Conservation (phyloP, 1,140 invertebrate species). For the Pseudobourletiella spinata region DNA sequence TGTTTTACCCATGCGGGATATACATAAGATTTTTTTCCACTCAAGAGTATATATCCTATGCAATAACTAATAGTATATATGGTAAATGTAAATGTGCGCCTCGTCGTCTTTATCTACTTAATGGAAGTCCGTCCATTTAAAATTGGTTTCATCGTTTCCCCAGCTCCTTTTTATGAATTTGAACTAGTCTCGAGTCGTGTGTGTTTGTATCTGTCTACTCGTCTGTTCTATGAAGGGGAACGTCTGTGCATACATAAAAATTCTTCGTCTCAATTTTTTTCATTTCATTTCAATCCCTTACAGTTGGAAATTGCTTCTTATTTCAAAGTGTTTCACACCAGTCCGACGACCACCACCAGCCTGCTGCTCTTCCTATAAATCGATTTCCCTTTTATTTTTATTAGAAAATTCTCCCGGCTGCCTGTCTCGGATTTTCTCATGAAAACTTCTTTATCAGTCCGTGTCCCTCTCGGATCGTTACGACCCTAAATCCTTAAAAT, state of each 20-base stretch:
- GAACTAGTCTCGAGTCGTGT: too few relatives aligned
- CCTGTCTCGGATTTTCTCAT: slow-evolving; percentile 8
- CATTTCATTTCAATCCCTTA: background rate
- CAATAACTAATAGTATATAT: background rate
- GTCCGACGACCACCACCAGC: too few relatives aligned
- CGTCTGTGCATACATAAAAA: too few relatives aligned
- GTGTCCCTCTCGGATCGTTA: too few relatives aligned
- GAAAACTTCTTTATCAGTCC: background rate
- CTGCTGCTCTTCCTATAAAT: background rate
- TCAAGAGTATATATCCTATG: too few relatives aligned
- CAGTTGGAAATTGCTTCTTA: background rate
- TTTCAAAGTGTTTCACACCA: background rate
- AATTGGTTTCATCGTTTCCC: background rate
- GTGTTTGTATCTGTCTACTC: too few relatives aligned
- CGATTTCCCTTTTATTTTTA: slow-evolving; percentile 8
- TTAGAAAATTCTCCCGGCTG: slow-evolving; percentile 2
- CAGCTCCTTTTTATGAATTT: too few relatives aligned
- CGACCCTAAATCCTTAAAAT: too few relatives aligned
- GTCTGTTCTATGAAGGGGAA: too few relatives aligned
- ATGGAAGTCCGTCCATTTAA: background rate
- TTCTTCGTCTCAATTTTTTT: background rate
- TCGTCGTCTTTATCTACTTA: background rate
- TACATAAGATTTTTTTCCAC: too few relatives aligned
- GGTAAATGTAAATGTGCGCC: background rate
- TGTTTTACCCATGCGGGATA: too few relatives aligned